Percentiles rank a stretch among this genome's conserved stretches.
phyloP scores from a whole-genome alignment of 2,888 invertebrate genomes.

The Drosophila rubida region DNA sequence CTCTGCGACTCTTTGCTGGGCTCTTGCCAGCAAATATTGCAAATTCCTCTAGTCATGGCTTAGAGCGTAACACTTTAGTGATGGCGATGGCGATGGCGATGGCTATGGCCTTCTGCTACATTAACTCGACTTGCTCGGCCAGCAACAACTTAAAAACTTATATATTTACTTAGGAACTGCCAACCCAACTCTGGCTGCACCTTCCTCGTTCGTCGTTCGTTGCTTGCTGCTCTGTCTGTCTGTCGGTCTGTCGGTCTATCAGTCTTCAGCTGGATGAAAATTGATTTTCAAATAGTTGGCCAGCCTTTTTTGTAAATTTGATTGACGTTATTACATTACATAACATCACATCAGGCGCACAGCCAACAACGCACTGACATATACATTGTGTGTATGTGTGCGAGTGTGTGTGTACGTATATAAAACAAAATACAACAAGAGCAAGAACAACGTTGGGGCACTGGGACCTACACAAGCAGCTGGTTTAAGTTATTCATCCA shows the following conservation, averaged over 20 bases:
- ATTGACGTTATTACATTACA: conserved; percentile 79
- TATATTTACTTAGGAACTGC: conserved; percentile 20
- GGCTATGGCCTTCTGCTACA: conserved; percentile 51
- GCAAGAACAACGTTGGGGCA: conserved; percentile 7
- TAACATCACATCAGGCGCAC: conserved; percentile 71
- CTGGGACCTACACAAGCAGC: conserved; percentile 56
- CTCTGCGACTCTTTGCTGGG: background rate
- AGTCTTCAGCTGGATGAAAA: conserved; percentile 45
- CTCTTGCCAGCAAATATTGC: conserved; percentile 38
- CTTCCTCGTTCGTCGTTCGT: background rate
- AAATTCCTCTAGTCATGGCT: conserved; percentile 52
- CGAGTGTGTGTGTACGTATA: background rate
- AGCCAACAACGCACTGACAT: conserved; percentile 20
- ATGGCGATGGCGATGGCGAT: conserved; percentile 5
- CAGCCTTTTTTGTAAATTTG: conserved; percentile 74
- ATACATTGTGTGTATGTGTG: conserved; percentile 23
- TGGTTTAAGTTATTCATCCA: conserved; percentile 79
- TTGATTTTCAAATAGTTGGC: conserved; percentile 77
- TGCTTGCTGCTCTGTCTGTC: background rate
- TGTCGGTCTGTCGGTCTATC: background rate
- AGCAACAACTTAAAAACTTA: conserved; percentile 13
- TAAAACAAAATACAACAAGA: background rate
- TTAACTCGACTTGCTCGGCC: conserved; percentile 33
- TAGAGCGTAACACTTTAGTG: conserved; percentile 47
- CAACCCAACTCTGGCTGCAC: background rate